Evolutionary conservation across 2,888 invertebrate species (phyloP).

Genomic region (Dermolepida albohirtum): DNA sequence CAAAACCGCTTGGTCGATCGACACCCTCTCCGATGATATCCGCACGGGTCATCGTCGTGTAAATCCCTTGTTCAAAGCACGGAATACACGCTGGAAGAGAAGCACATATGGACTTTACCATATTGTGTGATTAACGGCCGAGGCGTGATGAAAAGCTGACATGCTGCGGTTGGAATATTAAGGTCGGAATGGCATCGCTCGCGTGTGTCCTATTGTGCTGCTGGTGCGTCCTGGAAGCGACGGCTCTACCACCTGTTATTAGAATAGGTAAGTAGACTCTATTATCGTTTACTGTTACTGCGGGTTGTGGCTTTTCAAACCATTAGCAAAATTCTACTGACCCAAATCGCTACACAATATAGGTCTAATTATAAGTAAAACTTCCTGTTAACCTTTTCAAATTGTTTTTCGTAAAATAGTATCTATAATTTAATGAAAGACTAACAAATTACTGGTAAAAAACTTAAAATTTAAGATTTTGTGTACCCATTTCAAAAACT

Average conservation of each 20-base stretch:
- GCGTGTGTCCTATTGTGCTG: constrained; percentile 50
- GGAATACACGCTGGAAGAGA: constrained; percentile 49
- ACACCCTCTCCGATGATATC: background rate
- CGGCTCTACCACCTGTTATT: constrained; percentile 73
- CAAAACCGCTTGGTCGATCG: constrained; percentile 48
- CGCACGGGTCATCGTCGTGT: background rate
- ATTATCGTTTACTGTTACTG: constrained; percentile 9
- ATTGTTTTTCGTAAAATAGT: too few species aligned
- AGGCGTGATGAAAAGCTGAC: constrained; percentile 45
- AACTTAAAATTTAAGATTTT: too few species aligned
- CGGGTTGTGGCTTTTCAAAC: background rate
- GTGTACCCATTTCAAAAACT: too few species aligned
- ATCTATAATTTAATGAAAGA: too few species aligned
- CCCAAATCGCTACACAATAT: too few species aligned
- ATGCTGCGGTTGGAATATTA: constrained; percentile 49
- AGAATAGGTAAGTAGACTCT: constrained; percentile 69
- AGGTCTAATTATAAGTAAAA: too few species aligned
- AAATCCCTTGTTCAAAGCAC: constrained; percentile 38
- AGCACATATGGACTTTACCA: constrained; percentile 46
- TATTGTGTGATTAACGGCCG: constrained; percentile 31
- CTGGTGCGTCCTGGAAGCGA: constrained; percentile 56
- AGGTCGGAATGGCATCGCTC: constrained; percentile 51
- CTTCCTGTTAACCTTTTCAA: too few species aligned
- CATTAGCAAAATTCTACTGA: constrained; percentile 1
- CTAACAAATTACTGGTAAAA: too few species aligned